Evolutionary conservation across 2,888 invertebrate species (phyloP), one percentile per base, ranked within the genome.

Genomic region (Drosophila ezoana): DNA sequence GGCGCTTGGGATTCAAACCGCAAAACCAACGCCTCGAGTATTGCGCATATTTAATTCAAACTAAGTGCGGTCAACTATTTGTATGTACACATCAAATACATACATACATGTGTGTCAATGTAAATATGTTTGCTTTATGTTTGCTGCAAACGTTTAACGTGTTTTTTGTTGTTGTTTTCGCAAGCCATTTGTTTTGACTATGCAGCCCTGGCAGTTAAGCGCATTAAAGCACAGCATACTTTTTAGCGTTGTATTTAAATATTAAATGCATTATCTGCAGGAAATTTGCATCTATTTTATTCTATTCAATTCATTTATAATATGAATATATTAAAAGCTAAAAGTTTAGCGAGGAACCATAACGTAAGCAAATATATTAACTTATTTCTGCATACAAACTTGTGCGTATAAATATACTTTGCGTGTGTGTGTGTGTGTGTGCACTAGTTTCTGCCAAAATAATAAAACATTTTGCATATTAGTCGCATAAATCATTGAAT

Each of bases 11-110:
- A 52, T 47, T 45, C 35, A 67, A 56, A 33, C 44, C 48, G 37
- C 37, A 51, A 18, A 45, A 40, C 38, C 41, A 47, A 58, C 53
- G 49, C 44, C 60, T 54, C 35, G 18, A 33, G 45, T 51, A 75
- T 54, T 76, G 75, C 75, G 75, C 63, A 76, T 41, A 23, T 53
- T 37, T 60, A 45, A 57, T 45, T 23, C 51, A 44, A 64, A 58
- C 37, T 51, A 38, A 33, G 18, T 53, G 23, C 11, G 14, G 18
- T 43, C 16, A 62, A 59, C 49, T 41, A 52, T 57, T 44, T 62
- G 23, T 33, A 9, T 38, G 23, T 37, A 38, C 28, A 28, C 38
- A n/a, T n/a, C n/a, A n/a, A n/a, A 40, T 16, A 23, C 23, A 6
- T n/a, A 20, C 9, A 20, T 20, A 20, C 40, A 35, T 33, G 9